Base-by-base conservation (phyloP, 2,797 vertebrate species). In the Bradypodion pumilum region DNA sequence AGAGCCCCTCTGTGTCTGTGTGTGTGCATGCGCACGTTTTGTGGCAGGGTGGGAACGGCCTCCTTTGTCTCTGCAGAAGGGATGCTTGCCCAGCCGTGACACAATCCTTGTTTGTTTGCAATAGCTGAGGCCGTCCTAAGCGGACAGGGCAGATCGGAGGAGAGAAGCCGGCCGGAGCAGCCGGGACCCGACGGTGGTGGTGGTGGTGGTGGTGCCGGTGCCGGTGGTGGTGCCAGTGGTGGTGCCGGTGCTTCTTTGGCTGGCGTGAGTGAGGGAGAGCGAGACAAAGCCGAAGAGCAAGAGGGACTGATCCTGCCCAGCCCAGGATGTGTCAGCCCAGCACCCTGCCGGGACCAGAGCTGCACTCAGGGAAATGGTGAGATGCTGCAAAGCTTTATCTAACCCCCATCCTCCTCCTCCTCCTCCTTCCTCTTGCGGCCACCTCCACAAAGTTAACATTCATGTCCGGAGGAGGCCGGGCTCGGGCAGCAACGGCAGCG, bases 291-390 rank as follows among this genome's bases (percentile, higher is more conserved):
- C 88, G 62, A 27, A 77, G 59, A 44, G 27, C 23, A 32, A 10
- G 15, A 35, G 90, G 91, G 89, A 85, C 91, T 93, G 84, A 87
- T 86, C 52, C 92, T 93, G 85, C 9, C 92, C 93, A 74, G 90
- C 92, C 91, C 93, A 95, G 88, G 93, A 97, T 98, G 97, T 97
- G 97, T 95, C 97, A 97, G 93, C 95, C 96, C 91, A 95, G 94
- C 93, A 92, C 95, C 85, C 94, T 96, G 94, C 96, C 92, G 95
- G 96, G 95, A 94, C 95, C 95, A 81, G 94, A 96, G 91, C 93
- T 96, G 66, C 93, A 95, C 88, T 70, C 94, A 81, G 96, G 96
- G 95, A 97, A 96, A 98, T 98, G 97, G 97, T 98, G 97, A 98
- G 97, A 97, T 97, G 97, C 96, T 96, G 96, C 94, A 96, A 94